phyloP scores from a whole-genome alignment of 2,797 vertebrate genomes.

The Cyprinodon diabolis region DNA sequence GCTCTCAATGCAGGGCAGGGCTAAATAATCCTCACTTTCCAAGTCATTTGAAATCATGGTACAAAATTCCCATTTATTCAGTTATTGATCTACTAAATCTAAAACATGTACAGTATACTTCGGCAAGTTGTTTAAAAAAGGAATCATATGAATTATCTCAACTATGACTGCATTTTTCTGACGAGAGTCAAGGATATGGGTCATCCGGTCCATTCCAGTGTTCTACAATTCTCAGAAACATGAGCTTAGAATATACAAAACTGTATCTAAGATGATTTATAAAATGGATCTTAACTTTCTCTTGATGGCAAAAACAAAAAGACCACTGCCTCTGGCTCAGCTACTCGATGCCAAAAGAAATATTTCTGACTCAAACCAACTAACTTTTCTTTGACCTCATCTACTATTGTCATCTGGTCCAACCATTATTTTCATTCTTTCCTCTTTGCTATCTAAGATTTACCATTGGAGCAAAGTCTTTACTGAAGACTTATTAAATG shows the following conservation, averaged over 20 bases:
- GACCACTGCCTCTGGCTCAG: neutral
- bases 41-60: neutral
- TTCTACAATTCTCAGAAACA: neutral
- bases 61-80: neutral
- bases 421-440: neutral
- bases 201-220: neutral
- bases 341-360: neutral
- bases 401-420: neutral
- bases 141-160: neutral
- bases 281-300: neutral
- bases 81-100: neutral
- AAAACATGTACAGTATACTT: neutral
- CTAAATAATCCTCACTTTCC: neutral
- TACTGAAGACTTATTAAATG: neutral
- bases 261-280: neutral
- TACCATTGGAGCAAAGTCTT: neutral
- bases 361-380: neutral
- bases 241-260: neutral
- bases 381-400: neutral
- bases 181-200: neutral
- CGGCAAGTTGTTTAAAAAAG: neutral
- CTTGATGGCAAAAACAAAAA: neutral
- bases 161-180: constrained; percentile 1
- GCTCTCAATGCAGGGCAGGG: neutral
- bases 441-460: neutral